Conservation (phyloP, 2,113 vertebrate species). For the Macaca nemestrina region DNA sequence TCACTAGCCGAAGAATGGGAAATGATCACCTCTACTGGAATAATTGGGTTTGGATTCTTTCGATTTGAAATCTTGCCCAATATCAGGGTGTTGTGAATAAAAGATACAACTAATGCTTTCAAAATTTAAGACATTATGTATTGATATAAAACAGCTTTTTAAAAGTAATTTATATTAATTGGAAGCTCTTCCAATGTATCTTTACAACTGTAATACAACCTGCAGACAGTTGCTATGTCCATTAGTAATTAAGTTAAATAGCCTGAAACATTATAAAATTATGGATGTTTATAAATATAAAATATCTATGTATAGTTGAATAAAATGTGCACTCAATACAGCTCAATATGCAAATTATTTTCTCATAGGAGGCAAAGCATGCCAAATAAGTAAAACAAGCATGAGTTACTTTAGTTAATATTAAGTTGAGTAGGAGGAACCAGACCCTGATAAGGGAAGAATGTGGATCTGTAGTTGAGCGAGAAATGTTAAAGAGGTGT, state of each 20-base stretch:
- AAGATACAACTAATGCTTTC: not conserved
- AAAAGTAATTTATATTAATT: not conserved
- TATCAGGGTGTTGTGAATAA: not conserved
- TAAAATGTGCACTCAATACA: not conserved
- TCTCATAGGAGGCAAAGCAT: not conserved
- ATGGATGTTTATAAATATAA: not conserved
- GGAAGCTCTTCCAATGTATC: not conserved
- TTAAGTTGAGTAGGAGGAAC: slow-evolving; percentile 30
- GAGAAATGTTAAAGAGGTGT: slow-evolving; percentile 10
- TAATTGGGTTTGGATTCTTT: not conserved
- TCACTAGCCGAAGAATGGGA: not conserved
- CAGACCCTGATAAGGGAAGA: slow-evolving; percentile 68
- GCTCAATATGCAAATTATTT: not conserved
- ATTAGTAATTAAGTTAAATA: not conserved
- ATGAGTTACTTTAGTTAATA: slow-evolving; percentile 51
- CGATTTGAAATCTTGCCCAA: not conserved
- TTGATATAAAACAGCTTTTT: not conserved
- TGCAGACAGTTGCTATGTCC: not conserved
- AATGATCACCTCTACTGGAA: not conserved
- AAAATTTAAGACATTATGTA: not conserved
- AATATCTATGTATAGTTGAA: not conserved
- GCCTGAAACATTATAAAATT: not conserved
- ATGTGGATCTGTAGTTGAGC: slow-evolving; percentile 50
- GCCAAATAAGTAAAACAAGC: slow-evolving; percentile 6
- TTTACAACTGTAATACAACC: not conserved